phyloP scores from a whole-genome alignment of 2,797 vertebrate genomes.

The Ctenopoma kingsleyae region DNA sequence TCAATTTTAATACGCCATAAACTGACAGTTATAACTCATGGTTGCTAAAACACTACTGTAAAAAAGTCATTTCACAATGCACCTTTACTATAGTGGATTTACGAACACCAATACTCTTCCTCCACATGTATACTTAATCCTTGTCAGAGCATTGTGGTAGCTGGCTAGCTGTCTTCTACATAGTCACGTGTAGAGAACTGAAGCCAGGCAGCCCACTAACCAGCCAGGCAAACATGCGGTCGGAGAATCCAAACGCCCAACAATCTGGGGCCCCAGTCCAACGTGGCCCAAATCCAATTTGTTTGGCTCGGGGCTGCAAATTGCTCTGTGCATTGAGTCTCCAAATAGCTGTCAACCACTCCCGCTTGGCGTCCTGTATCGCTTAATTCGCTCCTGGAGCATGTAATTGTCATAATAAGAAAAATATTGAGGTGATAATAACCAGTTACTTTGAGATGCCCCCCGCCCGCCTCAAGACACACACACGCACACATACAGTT shows the following conservation, averaged over 20 bases:
- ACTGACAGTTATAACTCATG: conserved; percentile 32
- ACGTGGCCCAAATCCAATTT: conserved; percentile 90
- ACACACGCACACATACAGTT: conserved; percentile 31
- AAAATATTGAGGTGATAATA: conserved; percentile 91
- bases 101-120: conserved; percentile 23
- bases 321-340: conserved; percentile 90
- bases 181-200: conserved; percentile 69
- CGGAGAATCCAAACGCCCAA: conserved; percentile 81
- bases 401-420: conserved; percentile 91
- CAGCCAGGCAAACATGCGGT: conserved; percentile 65
- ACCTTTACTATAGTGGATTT: conserved; percentile 19
- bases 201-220: conserved; percentile 62
- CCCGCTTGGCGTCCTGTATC: conserved; percentile 86
- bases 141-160: conserved; percentile 54
- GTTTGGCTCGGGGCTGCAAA: conserved; percentile 87
- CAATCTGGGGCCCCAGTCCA: conserved; percentile 86
- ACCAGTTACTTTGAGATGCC: conserved; percentile 85
- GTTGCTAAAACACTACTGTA: conserved; percentile 28
- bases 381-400: conserved; percentile 88
- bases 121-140: conserved; percentile 34
- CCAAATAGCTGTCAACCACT: conserved; percentile 90
- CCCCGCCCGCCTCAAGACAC: conserved; percentile 56
- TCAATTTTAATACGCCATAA: conserved; percentile 57
- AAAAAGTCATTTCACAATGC: conserved; percentile 40
- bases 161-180: conserved; percentile 57